These are phyloP conservation scores for Calypte anna DNA, from an alignment of 2,113 vertebrate genomes.

Conservation along the genomic window DNA sequence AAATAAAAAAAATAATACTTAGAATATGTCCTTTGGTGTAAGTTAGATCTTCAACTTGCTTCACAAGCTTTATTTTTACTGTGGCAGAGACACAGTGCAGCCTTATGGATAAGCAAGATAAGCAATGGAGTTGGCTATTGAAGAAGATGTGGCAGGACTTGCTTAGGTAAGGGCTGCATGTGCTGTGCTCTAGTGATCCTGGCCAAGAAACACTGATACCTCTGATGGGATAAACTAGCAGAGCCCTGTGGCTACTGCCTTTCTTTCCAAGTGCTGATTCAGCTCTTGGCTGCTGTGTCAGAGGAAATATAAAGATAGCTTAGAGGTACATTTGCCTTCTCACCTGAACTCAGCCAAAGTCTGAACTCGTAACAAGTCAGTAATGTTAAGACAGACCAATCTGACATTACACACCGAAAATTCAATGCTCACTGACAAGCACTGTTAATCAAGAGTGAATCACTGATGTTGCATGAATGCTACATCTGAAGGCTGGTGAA, in stretches of 20 bases:
- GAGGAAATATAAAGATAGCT: not conserved
- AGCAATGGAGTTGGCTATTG: not conserved
- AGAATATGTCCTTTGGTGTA: not conserved
- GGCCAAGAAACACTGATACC: not conserved
- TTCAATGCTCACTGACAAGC: not conserved
- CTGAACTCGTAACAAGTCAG: not conserved
- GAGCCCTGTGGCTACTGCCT: not conserved
- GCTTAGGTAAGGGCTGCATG: not conserved
- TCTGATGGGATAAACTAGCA: not conserved
- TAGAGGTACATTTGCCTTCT: not conserved
- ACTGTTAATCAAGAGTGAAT: not conserved
- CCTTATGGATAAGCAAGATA: not conserved
- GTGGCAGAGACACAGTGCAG: not conserved
- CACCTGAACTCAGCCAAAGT: not conserved
- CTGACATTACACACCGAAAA: not conserved
- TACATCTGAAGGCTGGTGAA: not conserved
- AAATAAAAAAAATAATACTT: not conserved
- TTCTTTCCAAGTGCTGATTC: not conserved
- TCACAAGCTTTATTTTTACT: not conserved
- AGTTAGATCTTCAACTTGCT: not conserved
- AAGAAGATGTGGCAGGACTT: not conserved
- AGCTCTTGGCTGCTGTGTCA: not conserved
- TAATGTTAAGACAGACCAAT: not conserved
- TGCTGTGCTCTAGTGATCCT: not conserved
- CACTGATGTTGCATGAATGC: not conserved